Evolutionary conservation across 1,140 invertebrate species (phyloP).

Genomic region (Pollicipes pollicipes): DNA sequence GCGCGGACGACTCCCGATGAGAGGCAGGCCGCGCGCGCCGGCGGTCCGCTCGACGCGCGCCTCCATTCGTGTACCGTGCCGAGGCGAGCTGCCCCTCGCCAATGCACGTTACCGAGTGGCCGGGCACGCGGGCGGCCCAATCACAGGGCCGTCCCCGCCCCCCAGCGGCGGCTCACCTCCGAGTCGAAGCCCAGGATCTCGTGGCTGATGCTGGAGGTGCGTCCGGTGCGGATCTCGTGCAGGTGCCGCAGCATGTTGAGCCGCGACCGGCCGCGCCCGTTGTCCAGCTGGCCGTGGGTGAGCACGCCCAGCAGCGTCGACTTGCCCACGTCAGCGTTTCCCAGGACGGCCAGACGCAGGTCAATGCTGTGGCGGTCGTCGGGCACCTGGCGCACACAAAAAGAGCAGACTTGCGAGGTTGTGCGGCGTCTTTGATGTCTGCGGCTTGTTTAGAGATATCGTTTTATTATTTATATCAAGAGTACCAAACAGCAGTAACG

Average conservation of each 20-base stretch:
- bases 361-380: constrained; percentile 82
- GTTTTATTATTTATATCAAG: no score
- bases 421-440: no score
- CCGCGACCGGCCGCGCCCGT: constrained; percentile 80
- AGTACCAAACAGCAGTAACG: no score
- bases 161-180: constrained; percentile 11
- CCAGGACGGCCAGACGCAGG: constrained; percentile 75
- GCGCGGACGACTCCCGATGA: no score
- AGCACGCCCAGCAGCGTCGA: constrained; percentile 83
- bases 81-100: no score
- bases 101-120: no score
- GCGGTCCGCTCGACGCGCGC: no score
- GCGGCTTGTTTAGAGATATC: no score
- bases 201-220: constrained; percentile 89
- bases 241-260: constrained; percentile 89
- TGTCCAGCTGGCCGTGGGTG: constrained; percentile 86
- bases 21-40: no score
- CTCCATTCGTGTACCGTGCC: no score
- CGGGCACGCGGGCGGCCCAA: no score
- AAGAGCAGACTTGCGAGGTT: neutral
- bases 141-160: no score
- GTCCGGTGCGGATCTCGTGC: constrained; percentile 88
- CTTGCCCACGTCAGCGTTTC: constrained; percentile 83
- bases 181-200: constrained; percentile 87
- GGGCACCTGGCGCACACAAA: constrained; percentile 35